A percentile compares a stretch with the other conserved stretches of the same genome.
Evolutionary conservation across 2,113 vertebrate genomes (phyloP).

Genomic region (Nyctibius bracteatus): DNA sequence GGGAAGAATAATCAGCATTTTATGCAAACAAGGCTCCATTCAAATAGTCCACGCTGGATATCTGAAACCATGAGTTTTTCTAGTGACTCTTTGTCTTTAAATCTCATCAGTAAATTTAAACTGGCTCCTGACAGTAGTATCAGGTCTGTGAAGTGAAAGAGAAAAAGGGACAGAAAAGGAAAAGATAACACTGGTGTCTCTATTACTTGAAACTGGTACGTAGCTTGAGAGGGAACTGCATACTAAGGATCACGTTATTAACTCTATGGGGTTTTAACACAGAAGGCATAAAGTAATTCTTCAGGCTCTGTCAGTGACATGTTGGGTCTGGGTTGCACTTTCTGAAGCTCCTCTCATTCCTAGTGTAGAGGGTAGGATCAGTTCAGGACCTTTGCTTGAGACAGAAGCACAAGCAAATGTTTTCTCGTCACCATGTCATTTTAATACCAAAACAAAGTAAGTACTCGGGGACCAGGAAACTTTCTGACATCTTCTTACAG

Average conservation of each 20-base stretch:
- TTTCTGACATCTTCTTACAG: neutral
- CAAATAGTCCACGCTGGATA: neutral
- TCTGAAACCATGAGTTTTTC: neutral
- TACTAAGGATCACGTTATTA: neutral
- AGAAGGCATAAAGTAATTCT: neutral
- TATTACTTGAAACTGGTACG: fast-evolving
- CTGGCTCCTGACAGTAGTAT: neutral
- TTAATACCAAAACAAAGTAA: neutral
- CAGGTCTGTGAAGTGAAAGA: neutral
- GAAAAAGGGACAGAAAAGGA: neutral
- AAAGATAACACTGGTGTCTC: neutral
- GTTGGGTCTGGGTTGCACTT: neutral
- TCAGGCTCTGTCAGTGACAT: neutral
- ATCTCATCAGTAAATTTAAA: neutral
- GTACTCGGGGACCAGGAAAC: neutral
- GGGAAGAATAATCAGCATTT: neutral
- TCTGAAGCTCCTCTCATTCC: neutral
- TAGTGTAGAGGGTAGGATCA: neutral
- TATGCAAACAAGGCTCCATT: neutral
- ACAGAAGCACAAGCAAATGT: neutral
- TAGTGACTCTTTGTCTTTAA: neutral
- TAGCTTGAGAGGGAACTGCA: neutral
- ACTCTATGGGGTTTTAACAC: neutral
- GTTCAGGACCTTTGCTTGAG: neutral
- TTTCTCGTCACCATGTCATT: neutral